Conservation (phyloP, 2,888 invertebrate species). For the Tillus elongatus region DNA sequence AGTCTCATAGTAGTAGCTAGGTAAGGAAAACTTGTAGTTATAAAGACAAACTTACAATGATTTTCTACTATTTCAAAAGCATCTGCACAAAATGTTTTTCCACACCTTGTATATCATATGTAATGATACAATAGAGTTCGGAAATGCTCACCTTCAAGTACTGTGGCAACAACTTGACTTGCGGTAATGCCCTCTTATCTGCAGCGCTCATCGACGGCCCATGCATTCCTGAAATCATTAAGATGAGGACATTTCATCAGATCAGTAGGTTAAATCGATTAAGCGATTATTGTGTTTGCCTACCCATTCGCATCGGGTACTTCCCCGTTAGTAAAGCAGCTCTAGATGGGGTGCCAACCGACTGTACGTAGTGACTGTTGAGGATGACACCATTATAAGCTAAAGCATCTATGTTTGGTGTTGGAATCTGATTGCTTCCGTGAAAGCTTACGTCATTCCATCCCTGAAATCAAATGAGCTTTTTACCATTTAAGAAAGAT, state of each 20-base stretch:
- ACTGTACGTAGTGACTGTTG: constrained; percentile 77
- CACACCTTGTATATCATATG: too few species aligned
- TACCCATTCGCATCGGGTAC: constrained; percentile 77
- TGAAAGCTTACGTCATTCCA: constrained; percentile 90
- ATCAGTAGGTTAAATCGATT: too few species aligned
- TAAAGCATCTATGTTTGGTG: constrained; percentile 82
- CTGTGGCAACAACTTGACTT: constrained; percentile 61
- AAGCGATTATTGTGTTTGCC: too few species aligned
- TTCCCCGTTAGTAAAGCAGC: constrained; percentile 75
- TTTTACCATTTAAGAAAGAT: not conserved
- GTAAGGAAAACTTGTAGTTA: too few species aligned
- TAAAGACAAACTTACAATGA: too few species aligned
- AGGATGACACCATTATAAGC: constrained; percentile 78
- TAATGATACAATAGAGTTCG: too few species aligned
- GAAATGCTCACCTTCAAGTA: constrained; percentile 45
- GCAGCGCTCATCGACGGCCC: constrained; percentile 57
- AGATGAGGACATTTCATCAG: too few species aligned
- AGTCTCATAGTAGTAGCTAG: too few species aligned
- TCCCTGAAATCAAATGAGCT: constrained; percentile 54
- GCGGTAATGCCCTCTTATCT: constrained; percentile 64
- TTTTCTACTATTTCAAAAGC: too few species aligned
- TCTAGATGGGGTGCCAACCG: constrained; percentile 79
- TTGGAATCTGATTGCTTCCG: constrained; percentile 77
- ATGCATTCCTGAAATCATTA: constrained; percentile 53
- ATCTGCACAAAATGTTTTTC: too few species aligned